phyloP scores from a whole-genome alignment of 2,888 invertebrate species.

The Scaptodrosophila latifasciaeformis region DNA sequence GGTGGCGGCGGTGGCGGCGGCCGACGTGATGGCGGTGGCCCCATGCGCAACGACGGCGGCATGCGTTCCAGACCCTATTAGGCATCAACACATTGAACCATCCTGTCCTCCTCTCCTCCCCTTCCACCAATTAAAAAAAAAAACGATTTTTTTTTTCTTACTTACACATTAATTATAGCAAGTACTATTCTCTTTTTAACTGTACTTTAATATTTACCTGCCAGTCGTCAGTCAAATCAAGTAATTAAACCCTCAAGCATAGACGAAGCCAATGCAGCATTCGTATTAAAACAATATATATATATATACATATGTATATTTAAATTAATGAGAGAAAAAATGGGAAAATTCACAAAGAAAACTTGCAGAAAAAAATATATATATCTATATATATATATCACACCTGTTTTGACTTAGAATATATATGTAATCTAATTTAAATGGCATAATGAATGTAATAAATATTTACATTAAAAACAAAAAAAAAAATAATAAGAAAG shows the following conservation, averaged over 20 bases:
- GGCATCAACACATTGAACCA: too few relatives aligned
- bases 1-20: conserved; percentile 60
- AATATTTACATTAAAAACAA: conserved; percentile 35
- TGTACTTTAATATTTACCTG: conserved; percentile 41
- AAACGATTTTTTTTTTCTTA: conserved; percentile 46
- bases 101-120: too few relatives aligned
- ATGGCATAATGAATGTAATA: conserved; percentile 44
- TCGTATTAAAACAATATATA: too few relatives aligned
- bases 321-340: too few relatives aligned
- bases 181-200: conserved; percentile 47
- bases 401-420: conserved; percentile 51
- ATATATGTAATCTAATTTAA: conserved; percentile 52
- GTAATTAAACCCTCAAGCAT: too few relatives aligned
- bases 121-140: background rate
- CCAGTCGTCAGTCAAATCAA: too few relatives aligned
- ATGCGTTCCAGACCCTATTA: conserved; percentile 72
- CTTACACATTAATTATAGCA: conserved; percentile 45
- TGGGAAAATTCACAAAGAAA: conserved; percentile 6
- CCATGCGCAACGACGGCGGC: conserved; percentile 70
- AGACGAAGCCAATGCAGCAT: too few relatives aligned
- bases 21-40: conserved; percentile 60
- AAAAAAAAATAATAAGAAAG: too few relatives aligned
- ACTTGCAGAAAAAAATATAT: conserved; percentile 8
- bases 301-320: too few relatives aligned
- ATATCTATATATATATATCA: conserved; percentile 19